phyloP scores from a whole-genome alignment of 2,888 invertebrate genomes.

The Sicus ferrugineus region DNA sequence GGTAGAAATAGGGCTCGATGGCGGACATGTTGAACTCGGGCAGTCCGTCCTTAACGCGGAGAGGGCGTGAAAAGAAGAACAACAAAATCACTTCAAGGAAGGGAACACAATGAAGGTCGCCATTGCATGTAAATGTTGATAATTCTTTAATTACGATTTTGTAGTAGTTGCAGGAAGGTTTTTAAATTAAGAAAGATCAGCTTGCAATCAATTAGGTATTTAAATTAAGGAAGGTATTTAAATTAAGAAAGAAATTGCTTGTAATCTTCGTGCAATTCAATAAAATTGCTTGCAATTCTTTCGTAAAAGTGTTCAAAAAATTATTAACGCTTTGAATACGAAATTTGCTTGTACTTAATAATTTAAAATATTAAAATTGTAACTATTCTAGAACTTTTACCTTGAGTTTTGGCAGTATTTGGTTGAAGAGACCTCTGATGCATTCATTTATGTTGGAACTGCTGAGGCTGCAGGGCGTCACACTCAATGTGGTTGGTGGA shows the following conservation, averaged over 20 bases:
- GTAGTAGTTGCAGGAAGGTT: not conserved
- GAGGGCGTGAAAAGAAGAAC: not conserved
- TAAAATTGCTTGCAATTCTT: too few relatives aligned
- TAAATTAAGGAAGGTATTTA: not conserved
- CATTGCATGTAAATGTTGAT: too few relatives aligned
- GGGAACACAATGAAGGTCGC: not conserved
- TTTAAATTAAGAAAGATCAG: not conserved
- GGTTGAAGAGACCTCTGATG: conserved; percentile 67
- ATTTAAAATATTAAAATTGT: too few relatives aligned
- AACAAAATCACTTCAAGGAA: not conserved
- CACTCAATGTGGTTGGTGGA: conserved; percentile 31
- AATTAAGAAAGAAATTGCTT: not conserved
- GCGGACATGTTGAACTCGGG: conserved; percentile 53
- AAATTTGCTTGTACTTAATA: too few relatives aligned
- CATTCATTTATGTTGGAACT: conserved; percentile 70
- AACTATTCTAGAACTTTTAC: conserved; percentile 38
- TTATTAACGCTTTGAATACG: too few relatives aligned
- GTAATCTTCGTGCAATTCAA: not conserved
- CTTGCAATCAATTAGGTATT: not conserved
- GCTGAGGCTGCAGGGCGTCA: conserved; percentile 67
- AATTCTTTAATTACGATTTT: too few relatives aligned
- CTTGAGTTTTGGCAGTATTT: conserved; percentile 63
- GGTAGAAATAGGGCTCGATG: conserved; percentile 59
- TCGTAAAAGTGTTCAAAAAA: too few relatives aligned
- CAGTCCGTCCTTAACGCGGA: conserved; percentile 46